Evolutionary conservation across 2,113 vertebrate genomes (phyloP).

Genomic region (Triplophysa rosa): DNA sequence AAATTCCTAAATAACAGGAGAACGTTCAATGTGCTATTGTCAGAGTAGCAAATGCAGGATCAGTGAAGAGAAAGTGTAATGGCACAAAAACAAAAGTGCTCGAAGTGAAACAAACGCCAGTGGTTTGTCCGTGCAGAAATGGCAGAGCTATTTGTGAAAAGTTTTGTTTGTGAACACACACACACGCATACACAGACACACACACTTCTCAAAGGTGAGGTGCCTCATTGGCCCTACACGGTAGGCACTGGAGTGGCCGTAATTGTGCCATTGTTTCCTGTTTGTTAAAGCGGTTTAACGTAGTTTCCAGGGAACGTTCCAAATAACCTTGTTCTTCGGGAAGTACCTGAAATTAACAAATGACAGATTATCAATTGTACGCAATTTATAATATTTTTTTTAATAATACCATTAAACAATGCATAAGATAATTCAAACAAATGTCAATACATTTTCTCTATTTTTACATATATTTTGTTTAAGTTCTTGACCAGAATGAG

Average conservation of each 20-base stretch:
- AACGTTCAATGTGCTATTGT: neutral
- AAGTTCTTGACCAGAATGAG: too few relatives aligned
- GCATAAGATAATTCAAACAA: too few relatives aligned
- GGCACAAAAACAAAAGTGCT: constrained; percentile 38
- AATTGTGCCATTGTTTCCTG: constrained; percentile 72
- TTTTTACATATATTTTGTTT: too few relatives aligned
- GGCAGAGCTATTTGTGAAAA: constrained; percentile 70
- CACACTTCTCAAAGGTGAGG: constrained; percentile 54
- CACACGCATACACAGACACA: constrained; percentile 27
- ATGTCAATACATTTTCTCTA: too few relatives aligned
- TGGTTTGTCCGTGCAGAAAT: constrained; percentile 63
- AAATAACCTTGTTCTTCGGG: constrained; percentile 94
- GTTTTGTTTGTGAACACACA: constrained; percentile 64
- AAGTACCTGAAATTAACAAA: constrained; percentile 80
- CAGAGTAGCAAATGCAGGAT: neutral
- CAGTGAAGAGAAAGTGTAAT: neutral
- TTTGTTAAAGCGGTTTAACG: constrained; percentile 92
- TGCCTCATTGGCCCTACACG: constrained; percentile 48
- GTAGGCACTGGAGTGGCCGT: constrained; percentile 67
- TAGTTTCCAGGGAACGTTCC: constrained; percentile 99
- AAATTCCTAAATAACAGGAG: neutral
- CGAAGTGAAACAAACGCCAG: constrained; percentile 25
- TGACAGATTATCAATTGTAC: neutral
- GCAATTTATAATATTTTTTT: too few relatives aligned
- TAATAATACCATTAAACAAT: too few relatives aligned